A percentile compares a stretch with the other conserved stretches of the same genome.
These are phyloP conservation scores for Toxostoma redivivum DNA, from an alignment of 2,113 vertebrate genomes.

Conservation along the genomic window DNA sequence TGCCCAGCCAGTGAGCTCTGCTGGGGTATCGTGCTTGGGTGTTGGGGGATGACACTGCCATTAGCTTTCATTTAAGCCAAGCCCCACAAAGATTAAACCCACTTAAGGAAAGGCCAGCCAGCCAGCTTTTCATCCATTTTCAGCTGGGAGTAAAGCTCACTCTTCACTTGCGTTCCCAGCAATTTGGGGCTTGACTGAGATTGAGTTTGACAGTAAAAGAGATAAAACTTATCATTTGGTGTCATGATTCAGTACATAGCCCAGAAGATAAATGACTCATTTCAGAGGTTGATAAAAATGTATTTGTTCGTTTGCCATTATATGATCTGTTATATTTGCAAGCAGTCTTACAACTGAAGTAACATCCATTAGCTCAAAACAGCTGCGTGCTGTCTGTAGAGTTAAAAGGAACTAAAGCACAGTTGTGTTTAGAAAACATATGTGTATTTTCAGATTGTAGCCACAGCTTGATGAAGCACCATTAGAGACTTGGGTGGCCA, in stretches of 20 bases:
- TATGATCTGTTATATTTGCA: slow-evolving; percentile 57
- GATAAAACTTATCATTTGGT: slow-evolving; percentile 72
- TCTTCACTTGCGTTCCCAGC: slow-evolving; percentile 6
- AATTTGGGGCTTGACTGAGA: slow-evolving; percentile 64
- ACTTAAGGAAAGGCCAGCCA: slow-evolving; percentile 12
- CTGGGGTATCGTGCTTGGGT: background rate
- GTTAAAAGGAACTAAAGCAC: slow-evolving; percentile 24
- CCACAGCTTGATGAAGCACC: background rate
- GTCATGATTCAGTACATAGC: slow-evolving; percentile 63
- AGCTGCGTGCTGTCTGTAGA: slow-evolving; percentile 13
- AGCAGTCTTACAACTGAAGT: background rate
- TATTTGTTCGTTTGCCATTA: slow-evolving; percentile 54
- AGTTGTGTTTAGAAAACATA: background rate
- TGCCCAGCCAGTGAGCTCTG: background rate
- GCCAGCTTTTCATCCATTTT: background rate
- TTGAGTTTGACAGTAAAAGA: slow-evolving; percentile 74
- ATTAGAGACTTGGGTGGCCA: slow-evolving; percentile 27
- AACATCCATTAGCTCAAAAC: slow-evolving; percentile 36
- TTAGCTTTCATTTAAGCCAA: slow-evolving; percentile 1
- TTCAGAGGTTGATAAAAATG: slow-evolving; percentile 74
- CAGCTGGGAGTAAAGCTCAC: background rate
- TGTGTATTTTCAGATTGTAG: background rate
- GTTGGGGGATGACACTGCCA: background rate
- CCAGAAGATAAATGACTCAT: slow-evolving; percentile 50
- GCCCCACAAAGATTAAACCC: slow-evolving; percentile 36